Conservation (phyloP, 2,888 invertebrate genomes). For the Junonia oenone region DNA sequence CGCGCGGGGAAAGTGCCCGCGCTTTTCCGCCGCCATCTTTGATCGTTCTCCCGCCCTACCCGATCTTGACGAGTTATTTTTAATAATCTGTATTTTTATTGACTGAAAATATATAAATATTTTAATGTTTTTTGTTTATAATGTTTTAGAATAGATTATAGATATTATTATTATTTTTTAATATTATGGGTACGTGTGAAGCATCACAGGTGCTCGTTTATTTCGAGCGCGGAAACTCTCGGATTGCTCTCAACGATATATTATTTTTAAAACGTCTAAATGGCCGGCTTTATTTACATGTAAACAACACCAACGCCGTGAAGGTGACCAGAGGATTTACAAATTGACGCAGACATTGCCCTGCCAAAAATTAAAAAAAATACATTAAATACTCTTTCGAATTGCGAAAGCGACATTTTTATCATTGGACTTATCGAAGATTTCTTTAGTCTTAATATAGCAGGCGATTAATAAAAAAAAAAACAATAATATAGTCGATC, state of each 20-base stretch:
- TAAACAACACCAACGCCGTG: constrained; percentile 18
- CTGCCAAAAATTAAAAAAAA: constrained; percentile 15
- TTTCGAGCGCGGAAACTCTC: constrained; percentile 24
- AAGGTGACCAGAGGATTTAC: constrained; percentile 25
- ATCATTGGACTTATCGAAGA: neutral
- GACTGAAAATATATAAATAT: neutral
- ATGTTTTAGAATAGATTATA: neutral
- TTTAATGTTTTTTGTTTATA: neutral
- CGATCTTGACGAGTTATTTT: constrained; percentile 4
- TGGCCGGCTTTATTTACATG: constrained; percentile 18
- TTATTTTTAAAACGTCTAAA: constrained; percentile 18
- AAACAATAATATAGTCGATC: constrained; percentile 10
- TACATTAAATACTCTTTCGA: neutral
- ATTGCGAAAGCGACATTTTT: neutral
- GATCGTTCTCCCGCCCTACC: constrained; percentile 23
- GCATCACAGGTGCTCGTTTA: constrained; percentile 23
- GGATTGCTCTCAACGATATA: constrained; percentile 16
- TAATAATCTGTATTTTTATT: constrained; percentile 2
- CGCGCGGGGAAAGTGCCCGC: constrained; percentile 73
- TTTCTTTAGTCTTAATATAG: constrained; percentile 1
- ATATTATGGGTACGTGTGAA: constrained; percentile 21
- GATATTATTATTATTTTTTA: neutral
- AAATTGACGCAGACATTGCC: constrained; percentile 11
- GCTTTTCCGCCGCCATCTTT: constrained; percentile 78
- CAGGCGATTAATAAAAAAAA: neutral